A percentile compares a stretch with the other conserved stretches of the same genome.
These are phyloP conservation scores for Montipora sp. DNA, from an alignment of 64 coral and sea anemone species.

Conservation along the genomic window DNA sequence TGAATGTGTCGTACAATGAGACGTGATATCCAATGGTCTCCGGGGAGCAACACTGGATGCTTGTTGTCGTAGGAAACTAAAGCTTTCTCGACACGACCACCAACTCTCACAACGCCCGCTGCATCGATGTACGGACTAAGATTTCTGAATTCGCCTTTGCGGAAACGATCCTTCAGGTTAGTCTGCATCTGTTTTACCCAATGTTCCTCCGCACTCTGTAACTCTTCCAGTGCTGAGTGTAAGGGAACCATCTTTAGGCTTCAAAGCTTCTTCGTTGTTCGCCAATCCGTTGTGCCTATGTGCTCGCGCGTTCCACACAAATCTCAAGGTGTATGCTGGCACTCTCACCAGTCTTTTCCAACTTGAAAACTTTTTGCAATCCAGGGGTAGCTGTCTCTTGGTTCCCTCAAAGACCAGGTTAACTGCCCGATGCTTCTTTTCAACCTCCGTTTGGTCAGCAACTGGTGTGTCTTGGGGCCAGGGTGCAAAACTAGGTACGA, in stretches of 20 bases:
- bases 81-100: slow-evolving; percentile 44
- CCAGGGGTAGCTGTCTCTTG: background rate
- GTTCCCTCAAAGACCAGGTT: background rate
- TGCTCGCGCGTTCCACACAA: background rate
- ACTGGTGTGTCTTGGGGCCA: too few relatives aligned
- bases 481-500: too few relatives aligned
- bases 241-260: background rate
- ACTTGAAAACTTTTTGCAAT: background rate
- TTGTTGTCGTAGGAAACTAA: slow-evolving; percentile 49
- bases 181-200: slow-evolving; percentile 41
- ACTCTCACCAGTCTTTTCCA: background rate
- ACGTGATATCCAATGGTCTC: slow-evolving; percentile 5
- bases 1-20: slow-evolving; percentile 45
- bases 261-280: too few relatives aligned
- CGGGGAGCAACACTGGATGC: slow-evolving; percentile 53
- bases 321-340: background rate
- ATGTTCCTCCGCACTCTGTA: slow-evolving; percentile 13
- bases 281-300: background rate
- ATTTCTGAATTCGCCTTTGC: slow-evolving; percentile 41
- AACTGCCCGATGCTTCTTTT: background rate
- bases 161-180: background rate
- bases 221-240: background rate
- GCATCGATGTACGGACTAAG: slow-evolving; percentile 43
- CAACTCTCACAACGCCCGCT: slow-evolving; percentile 49
- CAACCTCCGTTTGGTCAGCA: background rate